A percentile compares a stretch with the other conserved stretches of the same genome.
Evolutionary conservation across 2,797 vertebrate genomes (phyloP).

Genomic region (Acestrorhynchus altus): DNA sequence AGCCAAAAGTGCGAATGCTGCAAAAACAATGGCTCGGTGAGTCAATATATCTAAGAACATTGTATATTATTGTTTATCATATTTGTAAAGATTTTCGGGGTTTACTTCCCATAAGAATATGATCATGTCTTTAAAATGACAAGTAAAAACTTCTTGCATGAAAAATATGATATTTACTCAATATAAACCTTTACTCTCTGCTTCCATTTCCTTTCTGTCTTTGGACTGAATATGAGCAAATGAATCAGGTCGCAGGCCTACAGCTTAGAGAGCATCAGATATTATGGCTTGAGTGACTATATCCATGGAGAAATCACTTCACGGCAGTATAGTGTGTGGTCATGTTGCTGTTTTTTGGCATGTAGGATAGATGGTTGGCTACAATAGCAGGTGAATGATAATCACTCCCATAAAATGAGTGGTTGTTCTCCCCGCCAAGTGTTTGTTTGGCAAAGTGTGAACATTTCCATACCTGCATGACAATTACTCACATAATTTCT

Average conservation of each 20-base stretch:
- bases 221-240: too few relatives aligned
- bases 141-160: too few relatives aligned
- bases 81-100: too few relatives aligned
- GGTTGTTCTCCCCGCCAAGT: background rate
- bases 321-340: background rate
- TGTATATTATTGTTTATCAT: too few relatives aligned
- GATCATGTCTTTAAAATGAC: too few relatives aligned
- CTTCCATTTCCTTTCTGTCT: too few relatives aligned
- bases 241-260: too few relatives aligned
- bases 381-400: background rate
- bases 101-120: too few relatives aligned
- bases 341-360: constrained; percentile 1
- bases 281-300: background rate
- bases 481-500: background rate
- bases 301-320: background rate
- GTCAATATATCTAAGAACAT: too few relatives aligned
- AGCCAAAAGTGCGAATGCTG: background rate
- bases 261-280: background rate
- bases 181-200: too few relatives aligned
- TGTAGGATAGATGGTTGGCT: background rate
- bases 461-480: background rate
- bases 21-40: background rate
- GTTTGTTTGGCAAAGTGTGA: background rate
- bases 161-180: too few relatives aligned
- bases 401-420: background rate